phyloP scores from a whole-genome alignment of 2,888 invertebrate species.

The Colostygia pectinataria region DNA sequence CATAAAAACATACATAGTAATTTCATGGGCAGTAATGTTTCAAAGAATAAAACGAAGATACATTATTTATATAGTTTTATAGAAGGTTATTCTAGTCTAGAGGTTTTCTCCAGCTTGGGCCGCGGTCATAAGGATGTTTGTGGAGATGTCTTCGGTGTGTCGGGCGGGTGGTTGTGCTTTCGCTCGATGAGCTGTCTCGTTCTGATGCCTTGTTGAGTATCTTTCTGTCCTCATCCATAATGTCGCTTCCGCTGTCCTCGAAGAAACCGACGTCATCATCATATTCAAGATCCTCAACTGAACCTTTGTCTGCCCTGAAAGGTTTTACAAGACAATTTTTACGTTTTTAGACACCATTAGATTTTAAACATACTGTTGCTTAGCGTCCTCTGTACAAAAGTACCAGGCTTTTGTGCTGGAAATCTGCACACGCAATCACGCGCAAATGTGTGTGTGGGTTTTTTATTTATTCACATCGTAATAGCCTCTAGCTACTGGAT shows the following conservation, averaged over 20 bases:
- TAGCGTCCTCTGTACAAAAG: no score
- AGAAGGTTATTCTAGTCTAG: conserved; percentile 29
- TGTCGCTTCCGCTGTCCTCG: conserved; percentile 62
- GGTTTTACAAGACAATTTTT: conserved; percentile 21
- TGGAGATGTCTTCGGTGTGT: conserved; percentile 78
- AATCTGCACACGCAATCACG: no score
- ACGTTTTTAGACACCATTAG: not conserved
- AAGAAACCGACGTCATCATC: conserved; percentile 61
- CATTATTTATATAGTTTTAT: conserved; percentile 30
- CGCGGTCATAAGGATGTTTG: conserved; percentile 78
- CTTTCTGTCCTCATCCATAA: conserved; percentile 63
- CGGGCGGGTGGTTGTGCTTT: conserved; percentile 48
- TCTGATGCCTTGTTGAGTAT: conserved; percentile 43
- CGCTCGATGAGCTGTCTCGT: conserved; percentile 37
- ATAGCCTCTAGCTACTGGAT: no score
- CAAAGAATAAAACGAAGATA: conserved; percentile 40
- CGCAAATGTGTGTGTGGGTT: no score
- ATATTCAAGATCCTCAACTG: conserved; percentile 60
- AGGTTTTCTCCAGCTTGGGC: conserved; percentile 50
- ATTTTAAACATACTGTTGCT: no score
- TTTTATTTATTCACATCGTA: no score
- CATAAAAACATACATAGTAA: conserved; percentile 20
- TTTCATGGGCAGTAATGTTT: conserved; percentile 23
- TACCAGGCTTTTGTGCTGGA: no score
- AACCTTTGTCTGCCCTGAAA: conserved; percentile 53